These are phyloP conservation scores for Urosaurus nigricauda DNA, from an alignment of 2,797 vertebrate genomes.

Conservation along the genomic window DNA sequence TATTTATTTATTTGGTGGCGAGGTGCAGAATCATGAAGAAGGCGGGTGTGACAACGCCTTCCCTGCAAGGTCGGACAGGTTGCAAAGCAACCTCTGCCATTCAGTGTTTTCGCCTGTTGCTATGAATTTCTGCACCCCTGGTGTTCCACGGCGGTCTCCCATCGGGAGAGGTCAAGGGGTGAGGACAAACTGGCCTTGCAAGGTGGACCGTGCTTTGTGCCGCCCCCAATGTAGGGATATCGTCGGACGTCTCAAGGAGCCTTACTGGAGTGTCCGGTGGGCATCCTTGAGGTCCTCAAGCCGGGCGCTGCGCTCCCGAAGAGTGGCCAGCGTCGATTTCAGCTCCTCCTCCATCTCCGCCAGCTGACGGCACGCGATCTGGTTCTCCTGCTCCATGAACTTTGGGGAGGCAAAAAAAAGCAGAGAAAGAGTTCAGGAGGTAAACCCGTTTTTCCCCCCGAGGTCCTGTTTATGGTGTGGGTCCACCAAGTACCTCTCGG, in stretches of 20 bases:
- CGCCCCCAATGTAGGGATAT: too few relatives aligned
- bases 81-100: not conserved
- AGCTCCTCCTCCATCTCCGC: constrained; percentile 84
- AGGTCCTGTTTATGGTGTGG: not conserved
- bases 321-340: constrained; percentile 78
- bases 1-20: too few relatives aligned
- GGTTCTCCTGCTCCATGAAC: constrained; percentile 92
- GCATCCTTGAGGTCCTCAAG: constrained; percentile 86
- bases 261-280: constrained; percentile 84
- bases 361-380: constrained; percentile 84
- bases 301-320: constrained; percentile 85
- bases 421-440: too few relatives aligned
- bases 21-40: too few relatives aligned
- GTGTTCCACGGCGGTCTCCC: too few relatives aligned
- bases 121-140: too few relatives aligned
- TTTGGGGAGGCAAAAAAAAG: constrained; percentile 58
- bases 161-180: too few relatives aligned
- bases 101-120: too few relatives aligned
- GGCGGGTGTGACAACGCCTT: not conserved
- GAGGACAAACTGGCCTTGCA: too few relatives aligned
- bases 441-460: not conserved
- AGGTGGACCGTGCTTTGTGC: too few relatives aligned
- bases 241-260: too few relatives aligned
- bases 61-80: not conserved
- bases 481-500: constrained; percentile 68